Percentiles rank a stretch among this genome's conserved stretches.
These are phyloP conservation scores for Benthosema pterotum DNA, from an alignment of 2,797 vertebrate species.

Conservation along the genomic window DNA sequence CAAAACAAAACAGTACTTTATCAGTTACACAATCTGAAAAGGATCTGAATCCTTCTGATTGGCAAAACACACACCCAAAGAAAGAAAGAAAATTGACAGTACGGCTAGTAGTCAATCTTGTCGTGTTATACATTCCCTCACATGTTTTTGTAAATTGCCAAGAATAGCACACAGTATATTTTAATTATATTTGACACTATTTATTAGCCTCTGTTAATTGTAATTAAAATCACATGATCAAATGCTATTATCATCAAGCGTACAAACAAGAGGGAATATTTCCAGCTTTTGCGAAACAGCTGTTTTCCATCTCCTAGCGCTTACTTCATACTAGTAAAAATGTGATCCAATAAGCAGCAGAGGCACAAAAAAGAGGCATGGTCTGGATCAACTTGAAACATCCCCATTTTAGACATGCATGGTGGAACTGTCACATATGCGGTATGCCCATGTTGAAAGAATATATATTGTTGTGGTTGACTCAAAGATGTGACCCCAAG, in stretches of 20 bases:
- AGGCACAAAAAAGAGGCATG: slow-evolving; percentile 62
- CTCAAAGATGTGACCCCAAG: slow-evolving; percentile 54
- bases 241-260: slow-evolving; percentile 48
- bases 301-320: slow-evolving; percentile 73
- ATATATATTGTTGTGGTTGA: slow-evolving; percentile 65
- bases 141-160: slow-evolving; percentile 4
- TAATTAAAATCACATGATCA: slow-evolving; percentile 49
- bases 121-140: slow-evolving; percentile 30
- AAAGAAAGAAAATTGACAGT: slow-evolving; percentile 60
- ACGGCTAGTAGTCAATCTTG: slow-evolving; percentile 56
- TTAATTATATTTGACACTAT: slow-evolving; percentile 45
- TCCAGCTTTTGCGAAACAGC: slow-evolving; percentile 59
- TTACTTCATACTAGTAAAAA: slow-evolving; percentile 76
- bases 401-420: slow-evolving; percentile 68
- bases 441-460: slow-evolving; percentile 43
- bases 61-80: slow-evolving; percentile 23
- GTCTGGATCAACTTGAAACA: slow-evolving; percentile 78
- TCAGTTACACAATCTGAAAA: slow-evolving; percentile 59
- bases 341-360: slow-evolving; percentile 64
- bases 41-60: slow-evolving; percentile 68
- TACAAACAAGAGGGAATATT: slow-evolving; percentile 44
- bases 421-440: slow-evolving; percentile 57
- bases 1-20: slow-evolving; percentile 68
- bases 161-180: slow-evolving; percentile 47
- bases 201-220: slow-evolving; percentile 32